Evolutionary conservation across 2,113 vertebrate genomes (phyloP), one percentile per base, ranked within the genome.

Genomic region (Oncorhynchus kisutch): DNA sequence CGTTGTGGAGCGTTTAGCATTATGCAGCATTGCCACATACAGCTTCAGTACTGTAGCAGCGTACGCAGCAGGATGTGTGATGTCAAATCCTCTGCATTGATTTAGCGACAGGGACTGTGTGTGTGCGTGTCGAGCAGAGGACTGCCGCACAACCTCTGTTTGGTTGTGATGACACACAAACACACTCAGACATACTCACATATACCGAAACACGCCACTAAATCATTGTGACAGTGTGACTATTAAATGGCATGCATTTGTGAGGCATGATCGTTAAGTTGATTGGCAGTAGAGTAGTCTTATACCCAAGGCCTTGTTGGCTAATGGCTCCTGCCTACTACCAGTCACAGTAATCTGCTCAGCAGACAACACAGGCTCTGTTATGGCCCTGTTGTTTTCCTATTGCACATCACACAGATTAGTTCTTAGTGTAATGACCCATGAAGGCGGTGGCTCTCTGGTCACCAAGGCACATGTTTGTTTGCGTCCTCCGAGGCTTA

Each of bases 11-110:
- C 20, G 20, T 64, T 66, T n/a, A 77, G 70, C 64, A 39, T 85
- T 70, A 70, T 57, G 78, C 81, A 92, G 87, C 91, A 85, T 87
- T 88, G 91, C 88, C 74, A 82, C 85, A 70, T 57, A 73, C 81
- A 92, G 87, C 90, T 86, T 86, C 88, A 90, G 87, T 73, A 82
- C 86, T 86, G 82, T 66, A 81, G 81, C 88, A 88, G 94, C 39
- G 92, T 91, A 90, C 92, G 92, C 92, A 92, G 87, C 85, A 90
- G 92, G 84, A 92, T 93, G 89, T 91, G 87, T 57, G 3, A 91
- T 91, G 83, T 95, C 87, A 77, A 92, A 89, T 90, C 91, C 86
- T 89, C 85, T 91, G 88, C 92, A 90, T 45, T 45, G 90, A 91
- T 81, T 73, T 81, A 4, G 64, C 66, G 72, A 54, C 74, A 39